Conservation (phyloP, 2,797 vertebrate species). For the Enteromius afrohamiltoni region DNA sequence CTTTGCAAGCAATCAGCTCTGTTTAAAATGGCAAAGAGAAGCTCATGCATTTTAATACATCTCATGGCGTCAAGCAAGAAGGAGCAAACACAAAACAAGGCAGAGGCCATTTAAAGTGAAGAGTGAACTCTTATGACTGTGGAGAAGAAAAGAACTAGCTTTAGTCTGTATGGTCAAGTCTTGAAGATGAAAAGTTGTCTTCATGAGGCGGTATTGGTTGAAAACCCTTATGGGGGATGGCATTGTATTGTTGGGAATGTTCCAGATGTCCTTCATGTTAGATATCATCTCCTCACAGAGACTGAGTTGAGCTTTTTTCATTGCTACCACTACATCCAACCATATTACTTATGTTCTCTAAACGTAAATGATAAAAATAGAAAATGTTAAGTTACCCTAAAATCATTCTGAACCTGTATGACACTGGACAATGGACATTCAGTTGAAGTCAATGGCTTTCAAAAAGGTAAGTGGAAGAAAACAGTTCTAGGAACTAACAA, state of each 20-base stretch:
- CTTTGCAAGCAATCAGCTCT: conserved; percentile 62
- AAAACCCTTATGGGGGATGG: conserved; percentile 26
- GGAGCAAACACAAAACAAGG: conserved; percentile 70
- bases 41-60: conserved; percentile 75
- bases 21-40: conserved; percentile 69
- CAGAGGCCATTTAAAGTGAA: conserved; percentile 59
- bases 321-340: neutral
- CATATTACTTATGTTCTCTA: neutral
- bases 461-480: neutral
- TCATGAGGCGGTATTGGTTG: conserved; percentile 18
- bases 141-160: conserved; percentile 54
- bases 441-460: neutral
- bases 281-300: neutral
- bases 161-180: conserved; percentile 39
- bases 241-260: neutral
- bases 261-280: neutral
- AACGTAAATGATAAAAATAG: neutral
- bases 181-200: conserved; percentile 47
- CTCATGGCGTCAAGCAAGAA: conserved; percentile 71
- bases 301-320: neutral
- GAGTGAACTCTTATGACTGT: conserved; percentile 58
- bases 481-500: neutral
- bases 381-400: neutral
- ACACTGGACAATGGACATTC: neutral
- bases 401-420: neutral